Conservation (phyloP, 1,140 invertebrate species). For the Druon quercuslanigerum region DNA sequence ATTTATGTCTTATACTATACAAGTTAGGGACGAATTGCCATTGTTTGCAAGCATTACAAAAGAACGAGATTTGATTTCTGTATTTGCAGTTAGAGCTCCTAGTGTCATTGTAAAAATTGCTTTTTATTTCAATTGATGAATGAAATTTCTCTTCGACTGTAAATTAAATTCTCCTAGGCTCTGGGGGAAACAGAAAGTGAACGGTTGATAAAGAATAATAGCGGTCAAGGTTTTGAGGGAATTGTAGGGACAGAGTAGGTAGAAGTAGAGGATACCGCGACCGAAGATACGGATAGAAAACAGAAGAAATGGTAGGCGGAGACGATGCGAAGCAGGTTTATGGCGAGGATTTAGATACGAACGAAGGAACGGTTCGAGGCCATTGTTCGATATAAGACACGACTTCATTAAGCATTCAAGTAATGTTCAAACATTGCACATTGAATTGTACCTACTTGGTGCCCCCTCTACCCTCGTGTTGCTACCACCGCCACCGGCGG, state of each 20-base stretch:
- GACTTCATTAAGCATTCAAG: conserved; percentile 73
- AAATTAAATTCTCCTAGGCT: not conserved
- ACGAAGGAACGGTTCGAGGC: conserved; percentile 62
- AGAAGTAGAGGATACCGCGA: conserved; percentile 27
- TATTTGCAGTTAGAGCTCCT: not conserved
- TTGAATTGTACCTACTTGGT: conserved; percentile 51
- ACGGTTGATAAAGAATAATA: conserved; percentile 25
- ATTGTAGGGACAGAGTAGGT: conserved; percentile 22
- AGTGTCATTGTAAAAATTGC: no score
- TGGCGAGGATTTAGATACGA: conserved; percentile 53
- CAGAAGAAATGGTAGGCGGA: conserved; percentile 41
- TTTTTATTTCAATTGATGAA: conserved; percentile 4
- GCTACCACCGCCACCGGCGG: not conserved
- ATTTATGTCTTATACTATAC: no score
- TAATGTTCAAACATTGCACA: conserved; percentile 70
- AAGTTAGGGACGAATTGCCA: not conserved
- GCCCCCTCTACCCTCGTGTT: conserved; percentile 22
- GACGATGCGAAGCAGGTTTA: conserved; percentile 48
- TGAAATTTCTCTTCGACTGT: not conserved
- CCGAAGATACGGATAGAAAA: conserved; percentile 33
- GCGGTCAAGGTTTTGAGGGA: conserved; percentile 42
- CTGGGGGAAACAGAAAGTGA: not conserved
- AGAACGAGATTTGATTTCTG: not conserved
- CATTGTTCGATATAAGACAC: conserved; percentile 73
- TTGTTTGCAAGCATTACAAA: not conserved